Evolutionary conservation across 2,113 vertebrate species (phyloP).

Genomic region (Microcebus lehilahytsara): DNA sequence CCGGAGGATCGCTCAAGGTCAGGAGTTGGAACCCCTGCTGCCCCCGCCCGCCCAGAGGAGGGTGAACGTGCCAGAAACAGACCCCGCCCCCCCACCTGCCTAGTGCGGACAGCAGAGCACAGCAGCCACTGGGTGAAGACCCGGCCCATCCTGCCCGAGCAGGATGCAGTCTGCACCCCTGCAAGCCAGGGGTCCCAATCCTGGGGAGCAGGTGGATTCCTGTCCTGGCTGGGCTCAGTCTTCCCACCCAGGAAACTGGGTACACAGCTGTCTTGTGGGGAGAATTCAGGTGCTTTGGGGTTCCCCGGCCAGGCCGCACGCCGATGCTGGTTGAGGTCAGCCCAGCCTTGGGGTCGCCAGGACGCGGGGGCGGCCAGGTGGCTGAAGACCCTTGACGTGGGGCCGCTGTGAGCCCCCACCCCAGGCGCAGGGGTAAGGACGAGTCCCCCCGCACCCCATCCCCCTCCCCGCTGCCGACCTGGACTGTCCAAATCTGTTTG

Average conservation of each 20-base stretch:
- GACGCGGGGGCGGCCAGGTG: neutral
- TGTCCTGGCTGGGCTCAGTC: neutral
- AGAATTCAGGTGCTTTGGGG: conserved; percentile 36
- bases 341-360: neutral
- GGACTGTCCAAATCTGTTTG: conserved; percentile 54
- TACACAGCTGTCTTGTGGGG: neutral
- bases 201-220: neutral
- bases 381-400: neutral
- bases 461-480: neutral
- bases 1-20: neutral
- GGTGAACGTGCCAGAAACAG: conserved; percentile 65
- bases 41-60: neutral
- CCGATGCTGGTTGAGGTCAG: neutral
- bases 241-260: neutral
- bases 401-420: neutral
- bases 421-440: neutral
- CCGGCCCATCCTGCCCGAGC: accelerated
- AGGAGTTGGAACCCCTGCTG: too few relatives aligned
- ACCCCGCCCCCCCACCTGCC: conserved; percentile 26
- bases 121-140: neutral
- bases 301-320: neutral
- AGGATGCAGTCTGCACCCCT: neutral
- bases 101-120: neutral
- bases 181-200: neutral
- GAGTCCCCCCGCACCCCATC: neutral